phyloP scores from a whole-genome alignment of 2,797 vertebrate species.

The Podarcis lilfordi region DNA sequence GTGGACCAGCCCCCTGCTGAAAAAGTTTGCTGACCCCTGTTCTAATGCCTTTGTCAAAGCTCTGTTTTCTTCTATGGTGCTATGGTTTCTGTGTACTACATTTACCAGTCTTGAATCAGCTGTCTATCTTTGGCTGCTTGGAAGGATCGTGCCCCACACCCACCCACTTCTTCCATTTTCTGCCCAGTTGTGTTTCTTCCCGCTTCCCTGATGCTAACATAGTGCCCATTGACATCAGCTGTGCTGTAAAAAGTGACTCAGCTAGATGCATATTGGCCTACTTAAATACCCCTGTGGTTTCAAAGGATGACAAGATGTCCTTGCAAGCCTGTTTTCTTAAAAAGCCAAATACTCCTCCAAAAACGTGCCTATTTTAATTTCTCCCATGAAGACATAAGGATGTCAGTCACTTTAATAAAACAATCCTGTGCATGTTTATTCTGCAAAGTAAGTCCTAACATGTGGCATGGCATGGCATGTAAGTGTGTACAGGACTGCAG shows the following conservation, averaged over 20 bases:
- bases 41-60: background rate
- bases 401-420: background rate
- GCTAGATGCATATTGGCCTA: background rate
- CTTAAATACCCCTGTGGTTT: background rate
- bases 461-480: background rate
- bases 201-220: background rate
- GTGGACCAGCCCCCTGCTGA: too few relatives aligned
- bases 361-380: background rate
- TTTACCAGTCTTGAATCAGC: background rate
- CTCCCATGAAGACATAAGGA: background rate
- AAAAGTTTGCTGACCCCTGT: too few relatives aligned
- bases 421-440: background rate
- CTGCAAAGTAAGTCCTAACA: background rate
- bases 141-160: background rate
- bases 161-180: background rate
- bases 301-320: background rate
- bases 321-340: background rate
- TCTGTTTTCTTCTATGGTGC: background rate
- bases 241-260: background rate
- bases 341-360: background rate
- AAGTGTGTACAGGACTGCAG: background rate
- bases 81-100: background rate
- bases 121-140: background rate
- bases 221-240: background rate
- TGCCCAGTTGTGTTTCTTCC: background rate